A percentile compares a stretch with the other conserved stretches of the same genome.
phyloP scores from a whole-genome alignment of 92 coral and sea anemone species.

The Virgularia gustaviana region DNA sequence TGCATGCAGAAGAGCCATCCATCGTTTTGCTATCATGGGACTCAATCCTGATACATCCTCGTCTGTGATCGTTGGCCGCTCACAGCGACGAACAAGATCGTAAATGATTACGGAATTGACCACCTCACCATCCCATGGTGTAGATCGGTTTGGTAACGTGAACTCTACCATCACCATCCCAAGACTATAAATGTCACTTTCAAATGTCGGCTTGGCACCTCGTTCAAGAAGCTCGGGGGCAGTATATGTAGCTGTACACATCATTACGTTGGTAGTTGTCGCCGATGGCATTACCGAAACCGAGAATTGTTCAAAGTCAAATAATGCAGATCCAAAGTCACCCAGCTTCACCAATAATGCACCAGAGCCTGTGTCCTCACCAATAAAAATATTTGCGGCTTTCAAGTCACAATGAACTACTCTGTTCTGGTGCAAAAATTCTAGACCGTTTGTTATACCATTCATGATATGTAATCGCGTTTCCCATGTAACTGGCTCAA shows the following conservation, averaged over 20 bases:
- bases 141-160: slow-evolving; percentile 35
- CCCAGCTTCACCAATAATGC: slow-evolving; percentile 36
- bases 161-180: slow-evolving; percentile 43
- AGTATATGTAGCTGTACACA: slow-evolving; percentile 45
- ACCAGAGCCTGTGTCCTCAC: slow-evolving; percentile 38
- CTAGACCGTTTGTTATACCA: slow-evolving; percentile 24
- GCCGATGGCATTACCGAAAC: slow-evolving; percentile 25
- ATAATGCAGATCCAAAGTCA: slow-evolving; percentile 38
- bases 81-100: slow-evolving; percentile 28
- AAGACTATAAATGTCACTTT: slow-evolving; percentile 35
- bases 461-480: slow-evolving; percentile 20
- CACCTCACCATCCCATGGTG: slow-evolving; percentile 50
- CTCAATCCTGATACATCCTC: slow-evolving; percentile 13
- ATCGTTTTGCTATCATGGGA: background rate
- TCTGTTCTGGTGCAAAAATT: slow-evolving; percentile 23
- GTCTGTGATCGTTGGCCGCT: slow-evolving; percentile 18
- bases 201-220: slow-evolving; percentile 13
- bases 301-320: slow-evolving; percentile 37
- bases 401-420: slow-evolving; percentile 39
- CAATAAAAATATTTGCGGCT: slow-evolving; percentile 40
- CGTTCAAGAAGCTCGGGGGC: slow-evolving; percentile 47
- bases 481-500: slow-evolving; percentile 10
- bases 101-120: slow-evolving; percentile 38
- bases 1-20: slow-evolving; percentile 32
- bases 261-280: slow-evolving; percentile 10